These are phyloP conservation scores for Drosophila algonquin DNA, from an alignment of 2,888 invertebrate species.

Conservation along the genomic window DNA sequence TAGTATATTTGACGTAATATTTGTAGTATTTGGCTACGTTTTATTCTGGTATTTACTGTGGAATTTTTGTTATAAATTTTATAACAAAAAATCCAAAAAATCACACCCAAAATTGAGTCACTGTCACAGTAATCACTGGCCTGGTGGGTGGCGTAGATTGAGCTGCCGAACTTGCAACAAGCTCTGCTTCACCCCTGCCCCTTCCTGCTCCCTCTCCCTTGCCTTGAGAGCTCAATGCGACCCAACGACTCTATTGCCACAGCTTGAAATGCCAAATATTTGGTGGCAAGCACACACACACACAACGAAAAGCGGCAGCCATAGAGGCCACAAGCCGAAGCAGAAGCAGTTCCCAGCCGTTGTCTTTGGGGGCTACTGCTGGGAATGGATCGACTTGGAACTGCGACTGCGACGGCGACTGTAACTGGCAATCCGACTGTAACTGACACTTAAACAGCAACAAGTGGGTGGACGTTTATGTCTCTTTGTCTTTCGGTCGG, in stretches of 20 bases:
- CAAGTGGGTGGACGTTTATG: conserved; percentile 79
- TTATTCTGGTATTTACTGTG: too few species aligned
- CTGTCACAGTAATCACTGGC: conserved; percentile 31
- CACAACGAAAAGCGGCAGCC: background rate
- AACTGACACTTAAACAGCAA: conserved; percentile 78
- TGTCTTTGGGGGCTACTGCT: conserved; percentile 30
- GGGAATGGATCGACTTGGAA: conserved; percentile 13
- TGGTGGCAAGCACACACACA: conserved; percentile 36
- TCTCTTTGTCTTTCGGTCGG: conserved; percentile 67
- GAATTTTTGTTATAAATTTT: too few species aligned
- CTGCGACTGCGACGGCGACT: conserved; percentile 26
- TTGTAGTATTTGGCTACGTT: too few species aligned
- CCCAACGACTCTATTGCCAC: conserved; percentile 39
- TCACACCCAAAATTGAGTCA: background rate
- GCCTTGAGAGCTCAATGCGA: background rate
- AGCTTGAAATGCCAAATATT: conserved; percentile 53
- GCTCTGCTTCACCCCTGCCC: conserved; percentile 1
- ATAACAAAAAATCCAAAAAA: background rate
- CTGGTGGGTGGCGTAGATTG: conserved; percentile 54
- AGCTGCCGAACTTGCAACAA: conserved; percentile 68
- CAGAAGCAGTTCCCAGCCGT: conserved; percentile 42
- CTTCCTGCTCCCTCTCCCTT: background rate
- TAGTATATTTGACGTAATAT: too few species aligned
- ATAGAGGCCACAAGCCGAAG: conserved; percentile 49
- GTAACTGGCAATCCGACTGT: conserved; percentile 46